Evolutionary conservation across 2,888 invertebrate genomes (phyloP).

Genomic region (Trichogramma dendrolimi): DNA sequence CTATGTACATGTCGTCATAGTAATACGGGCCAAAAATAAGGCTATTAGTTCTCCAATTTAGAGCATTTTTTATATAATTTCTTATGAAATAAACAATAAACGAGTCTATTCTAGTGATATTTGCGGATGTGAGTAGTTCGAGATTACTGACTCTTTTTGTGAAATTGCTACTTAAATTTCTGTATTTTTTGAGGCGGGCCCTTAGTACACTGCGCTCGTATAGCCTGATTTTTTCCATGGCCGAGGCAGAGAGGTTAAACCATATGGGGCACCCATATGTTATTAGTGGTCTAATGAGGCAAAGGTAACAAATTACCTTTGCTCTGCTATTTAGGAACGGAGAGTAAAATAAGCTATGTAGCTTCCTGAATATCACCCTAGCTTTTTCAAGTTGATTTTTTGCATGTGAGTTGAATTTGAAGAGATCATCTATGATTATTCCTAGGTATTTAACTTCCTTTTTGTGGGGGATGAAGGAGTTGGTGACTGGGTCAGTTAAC

Average conservation of each 20-base stretch:
- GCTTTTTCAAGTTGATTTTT: constrained; percentile 23
- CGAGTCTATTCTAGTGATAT: constrained; percentile 13
- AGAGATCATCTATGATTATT: constrained; percentile 7
- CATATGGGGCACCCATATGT: constrained; percentile 24
- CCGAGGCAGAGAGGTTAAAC: constrained; percentile 15
- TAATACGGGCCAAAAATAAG: constrained; percentile 5
- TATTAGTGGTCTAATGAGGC: constrained; percentile 23
- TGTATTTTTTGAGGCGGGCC: constrained; percentile 13
- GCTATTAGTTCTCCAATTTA: constrained; percentile 1
- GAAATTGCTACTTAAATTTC: constrained; percentile 1
- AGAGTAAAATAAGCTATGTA: constrained; percentile 21
- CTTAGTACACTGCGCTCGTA: constrained; percentile 26
- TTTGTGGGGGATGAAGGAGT: no score
- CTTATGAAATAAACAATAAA: constrained; percentile 15
- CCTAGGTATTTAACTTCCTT: constrained; percentile 16
- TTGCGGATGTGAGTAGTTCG: constrained; percentile 15
- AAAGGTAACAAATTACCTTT: constrained; percentile 25
- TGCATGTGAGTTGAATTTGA: constrained; percentile 11
- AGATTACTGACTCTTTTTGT: constrained; percentile 11
- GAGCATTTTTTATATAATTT: constrained; percentile 2
- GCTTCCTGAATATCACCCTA: constrained; percentile 17
- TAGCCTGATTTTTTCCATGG: constrained; percentile 19
- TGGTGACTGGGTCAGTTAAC: no score
- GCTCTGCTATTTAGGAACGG: constrained; percentile 17
- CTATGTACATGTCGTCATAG: constrained; percentile 2